Base-by-base conservation (phyloP, 2,113 vertebrate species). In the Corythoichthys haematopterus region DNA sequence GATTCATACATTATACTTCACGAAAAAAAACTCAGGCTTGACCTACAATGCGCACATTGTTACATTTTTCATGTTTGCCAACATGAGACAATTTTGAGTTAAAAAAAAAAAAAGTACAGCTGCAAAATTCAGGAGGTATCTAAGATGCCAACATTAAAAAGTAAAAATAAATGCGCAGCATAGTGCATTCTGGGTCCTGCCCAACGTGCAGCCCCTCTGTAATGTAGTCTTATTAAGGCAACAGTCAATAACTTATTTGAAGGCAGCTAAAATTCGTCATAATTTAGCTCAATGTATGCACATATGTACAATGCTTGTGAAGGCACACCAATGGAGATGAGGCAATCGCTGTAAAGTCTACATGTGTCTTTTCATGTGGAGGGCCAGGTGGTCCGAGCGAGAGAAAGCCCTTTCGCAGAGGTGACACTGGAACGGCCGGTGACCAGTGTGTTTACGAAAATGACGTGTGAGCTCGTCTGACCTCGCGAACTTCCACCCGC, bases 291-390 rank as follows among this genome's bases (percentile, higher is more conserved):
- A 69, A 73, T 69, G 37, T 81, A 71, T 85, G 16, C 62, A 81
- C 70, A 84, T 76, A 80, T 80, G 63, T 68, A 83, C 59, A 88
- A 65, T 2, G 45, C 16, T n/a, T 20, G 16, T 33, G 55, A 57
- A 16, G 55, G 57, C 28, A 38, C 57, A 43, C 4, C 35, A 43
- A 28, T 10, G 7, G 53, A 12, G 53, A 55, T 10, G 28, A 35
- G 53, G 58, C 14, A 8, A 43, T 65, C 35, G 5, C 13, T 11
- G 10, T 59, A 13, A n/a, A 67, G 57, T 45, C 59, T 71, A 97
- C 93, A 96, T 92, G 84, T 97, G 95, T 80, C 95, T 90, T 91
- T 97, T 97, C 95, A 97, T 97, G 87, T 97, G 95, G 60, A 97
- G 92, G n/a, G 95, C 95, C 1, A 97, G 85, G 80, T 96, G 95